Conservation (phyloP, 2,888 invertebrate species). For the Hirudinaria manillensis region DNA sequence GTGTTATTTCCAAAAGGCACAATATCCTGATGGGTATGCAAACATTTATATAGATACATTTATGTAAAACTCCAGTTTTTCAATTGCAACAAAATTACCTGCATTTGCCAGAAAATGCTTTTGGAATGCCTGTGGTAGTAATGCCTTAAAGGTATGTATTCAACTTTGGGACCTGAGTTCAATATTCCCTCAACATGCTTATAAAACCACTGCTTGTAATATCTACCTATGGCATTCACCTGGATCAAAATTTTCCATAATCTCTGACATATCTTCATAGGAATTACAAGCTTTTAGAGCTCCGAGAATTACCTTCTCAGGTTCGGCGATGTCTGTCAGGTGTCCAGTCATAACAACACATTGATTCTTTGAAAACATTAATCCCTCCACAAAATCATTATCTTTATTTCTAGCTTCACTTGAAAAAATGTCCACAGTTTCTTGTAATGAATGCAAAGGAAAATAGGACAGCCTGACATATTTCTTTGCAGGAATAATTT, state of each 20-base stretch:
- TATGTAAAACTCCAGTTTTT: too few relatives aligned
- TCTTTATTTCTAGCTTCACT: conserved; percentile 56
- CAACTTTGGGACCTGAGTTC: conserved; percentile 51
- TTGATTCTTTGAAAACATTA: conserved; percentile 63
- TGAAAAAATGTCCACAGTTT: conserved; percentile 53
- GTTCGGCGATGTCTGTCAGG: conserved; percentile 63
- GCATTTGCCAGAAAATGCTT: conserved; percentile 75
- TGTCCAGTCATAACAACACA: conserved; percentile 73
- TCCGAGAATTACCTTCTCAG: conserved; percentile 58
- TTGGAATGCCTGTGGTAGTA: conserved; percentile 77
- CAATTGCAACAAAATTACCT: conserved; percentile 57
- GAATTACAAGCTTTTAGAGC: conserved; percentile 6
- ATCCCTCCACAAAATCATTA: conserved; percentile 70
- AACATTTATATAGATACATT: neutral
- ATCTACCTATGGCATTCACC: conserved; percentile 69
- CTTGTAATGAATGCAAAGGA: conserved; percentile 57
- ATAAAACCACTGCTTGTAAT: conserved; percentile 80
- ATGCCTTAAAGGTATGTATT: conserved; percentile 72
- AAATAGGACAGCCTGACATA: conserved; percentile 62
- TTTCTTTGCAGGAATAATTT: conserved; percentile 68
- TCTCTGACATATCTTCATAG: neutral
- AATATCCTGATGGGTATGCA: conserved; percentile 63
- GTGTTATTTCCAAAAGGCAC: conserved; percentile 74
- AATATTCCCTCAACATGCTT: conserved; percentile 65
- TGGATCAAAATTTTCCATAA: conserved; percentile 47